Percentiles rank a stretch among this genome's conserved stretches.
Evolutionary conservation across 2,797 vertebrate species (phyloP).

Genomic region (Bovichtus diacanthus): DNA sequence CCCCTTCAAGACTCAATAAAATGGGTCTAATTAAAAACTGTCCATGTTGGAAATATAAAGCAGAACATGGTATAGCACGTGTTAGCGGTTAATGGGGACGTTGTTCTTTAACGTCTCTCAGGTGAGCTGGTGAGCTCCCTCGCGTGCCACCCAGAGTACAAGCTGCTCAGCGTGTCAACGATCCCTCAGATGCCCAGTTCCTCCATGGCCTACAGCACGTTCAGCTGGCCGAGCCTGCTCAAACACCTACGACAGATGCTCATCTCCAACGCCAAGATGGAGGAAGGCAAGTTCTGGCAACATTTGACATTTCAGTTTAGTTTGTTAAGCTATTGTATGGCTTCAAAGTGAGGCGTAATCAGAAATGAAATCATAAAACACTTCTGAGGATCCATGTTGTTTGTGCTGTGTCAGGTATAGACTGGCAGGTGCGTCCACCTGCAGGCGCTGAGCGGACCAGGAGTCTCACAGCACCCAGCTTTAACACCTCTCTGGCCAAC

Average conservation of each 20-base stretch:
- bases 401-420: conserved; percentile 85
- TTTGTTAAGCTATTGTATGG: too few species aligned
- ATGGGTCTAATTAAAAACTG: too few species aligned
- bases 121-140: conserved; percentile 91
- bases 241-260: conserved; percentile 98
- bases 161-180: conserved; percentile 90
- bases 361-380: too few species aligned
- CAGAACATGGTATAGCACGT: too few species aligned
- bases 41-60: too few species aligned
- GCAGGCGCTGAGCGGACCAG: conserved; percentile 54
- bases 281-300: conserved; percentile 93
- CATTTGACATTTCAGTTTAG: not conserved
- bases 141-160: conserved; percentile 94
- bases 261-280: conserved; percentile 94
- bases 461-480: conserved; percentile 68
- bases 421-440: conserved; percentile 90
- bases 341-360: not conserved
- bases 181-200: conserved; percentile 93
- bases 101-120: conserved; percentile 52
- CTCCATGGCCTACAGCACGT: conserved; percentile 90
- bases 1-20: too few species aligned
- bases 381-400: not conserved
- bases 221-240: conserved; percentile 92
- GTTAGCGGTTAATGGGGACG: too few species aligned
- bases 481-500: conserved; percentile 94